Conservation (phyloP, 1,140 invertebrate species). For the Trachymyrmex septentrionalis region DNA sequence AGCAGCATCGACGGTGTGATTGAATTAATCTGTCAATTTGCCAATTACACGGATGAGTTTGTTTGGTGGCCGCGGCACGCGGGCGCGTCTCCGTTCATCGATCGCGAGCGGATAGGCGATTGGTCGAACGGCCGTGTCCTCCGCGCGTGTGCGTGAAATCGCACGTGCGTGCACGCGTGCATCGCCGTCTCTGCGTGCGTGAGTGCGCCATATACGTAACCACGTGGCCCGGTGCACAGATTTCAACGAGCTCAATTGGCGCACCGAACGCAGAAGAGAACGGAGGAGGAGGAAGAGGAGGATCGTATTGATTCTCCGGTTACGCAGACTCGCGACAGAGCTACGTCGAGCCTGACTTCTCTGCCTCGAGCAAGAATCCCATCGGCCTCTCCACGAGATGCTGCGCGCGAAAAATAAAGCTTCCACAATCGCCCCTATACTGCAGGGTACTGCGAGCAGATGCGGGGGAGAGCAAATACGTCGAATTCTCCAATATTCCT, state of each 20-base stretch:
- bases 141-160: conserved; percentile 45
- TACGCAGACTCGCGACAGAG: conserved; percentile 73
- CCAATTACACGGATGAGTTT: conserved; percentile 86
- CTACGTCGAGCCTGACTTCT: conserved; percentile 41
- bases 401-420: conserved; percentile 22
- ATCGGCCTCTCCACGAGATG: conserved; percentile 8
- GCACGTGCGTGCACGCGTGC: conserved; percentile 53
- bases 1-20: conserved; percentile 81
- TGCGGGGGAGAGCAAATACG: not conserved
- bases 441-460: not conserved
- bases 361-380: conserved; percentile 57
- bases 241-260: conserved; percentile 87
- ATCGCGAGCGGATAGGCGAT: conserved; percentile 78
- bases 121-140: conserved; percentile 45
- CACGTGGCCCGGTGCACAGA: conserved; percentile 85
- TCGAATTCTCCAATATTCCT: not conserved
- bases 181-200: conserved; percentile 69
- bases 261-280: conserved; percentile 76
- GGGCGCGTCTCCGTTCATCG: conserved; percentile 77
- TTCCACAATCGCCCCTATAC: not conserved
- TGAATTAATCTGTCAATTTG: conserved; percentile 86
- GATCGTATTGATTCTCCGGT: conserved; percentile 85
- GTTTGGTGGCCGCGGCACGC: conserved; percentile 81
- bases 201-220: conserved; percentile 77
- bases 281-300: conserved; percentile 64